Conservation (phyloP, 2,888 invertebrate genomes). For the Nymphalis c-album region DNA sequence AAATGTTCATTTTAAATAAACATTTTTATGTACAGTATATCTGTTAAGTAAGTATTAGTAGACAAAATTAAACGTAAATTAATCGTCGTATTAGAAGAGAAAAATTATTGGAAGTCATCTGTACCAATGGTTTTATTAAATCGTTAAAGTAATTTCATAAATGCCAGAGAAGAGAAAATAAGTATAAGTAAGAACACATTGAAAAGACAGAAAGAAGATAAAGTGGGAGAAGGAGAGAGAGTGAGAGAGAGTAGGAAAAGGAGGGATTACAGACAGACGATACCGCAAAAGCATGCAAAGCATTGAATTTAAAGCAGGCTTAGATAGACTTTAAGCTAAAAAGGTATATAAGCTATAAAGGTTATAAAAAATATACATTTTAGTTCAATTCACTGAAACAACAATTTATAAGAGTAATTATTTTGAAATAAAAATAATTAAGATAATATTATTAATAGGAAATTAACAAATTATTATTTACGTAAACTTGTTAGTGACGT, state of each 20-base stretch:
- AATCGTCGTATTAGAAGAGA: conserved; percentile 7
- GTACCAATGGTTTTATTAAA: conserved; percentile 18
- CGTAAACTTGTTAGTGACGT: not conserved
- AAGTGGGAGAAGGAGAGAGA: conserved; percentile 32
- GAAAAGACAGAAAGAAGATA: conserved; percentile 19
- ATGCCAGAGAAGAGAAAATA: conserved; percentile 35
- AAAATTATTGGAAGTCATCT: conserved; percentile 18
- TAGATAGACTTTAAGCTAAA: conserved; percentile 40
- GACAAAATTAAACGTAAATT: conserved; percentile 1
- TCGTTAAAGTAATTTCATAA: conserved; percentile 8
- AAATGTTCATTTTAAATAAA: no score
- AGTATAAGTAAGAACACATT: conserved; percentile 32
- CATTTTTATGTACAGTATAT: no score
- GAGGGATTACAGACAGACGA: conserved; percentile 36
- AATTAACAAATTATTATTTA: not conserved
- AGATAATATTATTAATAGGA: not conserved
- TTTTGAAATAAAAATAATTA: not conserved
- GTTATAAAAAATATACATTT: conserved; percentile 22
- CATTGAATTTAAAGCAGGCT: conserved; percentile 42
- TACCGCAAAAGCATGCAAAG: conserved; percentile 39
- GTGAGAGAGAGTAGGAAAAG: conserved; percentile 39
- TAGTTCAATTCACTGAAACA: not conserved
- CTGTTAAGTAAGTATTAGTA: no score
- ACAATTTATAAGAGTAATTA: no score
- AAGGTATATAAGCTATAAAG: conserved; percentile 43